Evolutionary conservation across 2,888 invertebrate species (phyloP), one percentile per base, ranked within the genome.

Genomic region (Campoplex nolae): DNA sequence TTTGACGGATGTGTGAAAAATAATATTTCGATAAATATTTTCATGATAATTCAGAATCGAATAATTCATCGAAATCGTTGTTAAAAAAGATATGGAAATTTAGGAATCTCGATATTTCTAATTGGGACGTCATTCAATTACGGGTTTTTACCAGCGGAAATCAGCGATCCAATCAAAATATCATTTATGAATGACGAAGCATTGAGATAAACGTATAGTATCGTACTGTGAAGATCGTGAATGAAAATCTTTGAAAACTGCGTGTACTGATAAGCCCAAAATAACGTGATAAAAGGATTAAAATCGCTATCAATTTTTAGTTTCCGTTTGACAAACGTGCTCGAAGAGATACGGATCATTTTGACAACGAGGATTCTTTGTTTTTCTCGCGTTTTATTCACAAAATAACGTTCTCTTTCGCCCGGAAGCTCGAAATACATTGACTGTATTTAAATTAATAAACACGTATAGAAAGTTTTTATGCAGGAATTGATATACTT

Each of bases 241-340:
- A 71, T 71, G 71, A 32, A 71, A 48, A 48, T 71, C 16, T 71
- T 28, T 28, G 71, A 71, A 51, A 71, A 71, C 48, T 51, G 28
- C 4, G 71, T 7, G 23, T 16, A 51, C 48, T 71, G 71, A 71
- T 71, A 71, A 71, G 71, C 51, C 23, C n/a, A 62, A 48, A 71
- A 71, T 32, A 9, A 8, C 11, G 32, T 9, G 23, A 71, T 51
- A 51, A 32, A 32, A 18, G 48, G 48, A 71, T 48, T 48, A 0
- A 18, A 38, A 4, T 51, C 32, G 48, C 48, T 71, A 48, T 48
- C 71, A 51, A 28, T 32, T 48, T 48, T 13, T 32, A 48, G 51
- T 71, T 71, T 48, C 7, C 48, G 11, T 70, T 70, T 32, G 32
- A 62, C 62, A 62, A 62, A 32, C 62, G 32, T 32, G 13, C 62